Evolutionary conservation across 92 coral and sea anemone species (phyloP), one percentile per base, ranked within the genome.

Genomic region (Epizoanthus scotinus): DNA sequence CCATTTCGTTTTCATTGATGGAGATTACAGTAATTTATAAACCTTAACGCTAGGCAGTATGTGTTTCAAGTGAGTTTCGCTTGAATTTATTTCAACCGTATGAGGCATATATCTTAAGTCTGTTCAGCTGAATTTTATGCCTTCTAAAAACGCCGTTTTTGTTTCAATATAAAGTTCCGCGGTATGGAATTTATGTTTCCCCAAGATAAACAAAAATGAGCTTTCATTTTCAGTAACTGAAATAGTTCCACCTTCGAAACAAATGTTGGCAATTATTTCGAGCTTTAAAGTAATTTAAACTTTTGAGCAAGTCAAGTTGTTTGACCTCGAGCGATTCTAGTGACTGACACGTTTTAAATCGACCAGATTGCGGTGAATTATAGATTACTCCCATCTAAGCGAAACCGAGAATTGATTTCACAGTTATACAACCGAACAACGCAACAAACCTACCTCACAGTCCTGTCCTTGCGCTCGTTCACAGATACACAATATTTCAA

Each of bases 301-400:
- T 31, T n/a, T 14, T 65, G 2, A 29, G 54, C 53, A 74, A 36
- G 81, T 36, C 49, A 75, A 59, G 6, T 59, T 58, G 31, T 54
- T 73, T 73, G 66, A 58, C 81, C 81, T 25, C 21, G 31, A 6
- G 70, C 36, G 70, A 17, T 64, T 62, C 28, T 38, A 31, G 42
- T 26, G 25, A 47, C 49, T 9, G 68, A n/a, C 81, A 75, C 22
- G 67, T 36, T 17, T 27, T 17, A 13, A 29, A 64, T 47, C 52
- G 52, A 12, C 14, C 22, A 13, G 47, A 28, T 64, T 64, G 15
- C 38, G 20, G 31, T 17, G 70, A 29, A 34, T 25, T 29, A 19
- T 26, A 2, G 18, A 62, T 27, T 5, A 62, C 2, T 62, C 29
- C 38, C 38, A 26, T 1, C 18, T 10, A 62, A 27, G 2, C 12